Evolutionary conservation across 2,113 vertebrate species (phyloP).

Genomic region (Eretmochelys imbricata): DNA sequence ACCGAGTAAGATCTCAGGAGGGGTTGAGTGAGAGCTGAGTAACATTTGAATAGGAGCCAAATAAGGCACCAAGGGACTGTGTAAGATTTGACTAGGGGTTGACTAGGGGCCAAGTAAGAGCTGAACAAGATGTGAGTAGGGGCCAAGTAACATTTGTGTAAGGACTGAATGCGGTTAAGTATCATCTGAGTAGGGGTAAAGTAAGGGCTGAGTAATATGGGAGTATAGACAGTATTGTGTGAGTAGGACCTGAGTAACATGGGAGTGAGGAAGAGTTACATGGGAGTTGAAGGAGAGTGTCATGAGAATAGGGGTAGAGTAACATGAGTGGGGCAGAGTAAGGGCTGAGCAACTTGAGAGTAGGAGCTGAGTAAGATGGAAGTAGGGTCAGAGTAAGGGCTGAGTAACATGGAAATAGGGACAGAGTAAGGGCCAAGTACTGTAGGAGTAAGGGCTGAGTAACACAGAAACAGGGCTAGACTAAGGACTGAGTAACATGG

Average conservation of each 20-base stretch:
- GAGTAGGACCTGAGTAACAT: not conserved
- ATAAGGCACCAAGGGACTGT: not conserved
- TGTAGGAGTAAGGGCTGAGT: not conserved
- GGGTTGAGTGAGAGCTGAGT: not conserved
- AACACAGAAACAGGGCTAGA: not conserved
- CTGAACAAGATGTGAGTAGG: not conserved
- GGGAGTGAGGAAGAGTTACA: no score
- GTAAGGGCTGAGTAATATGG: not conserved
- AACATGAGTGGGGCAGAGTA: not conserved
- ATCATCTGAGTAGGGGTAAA: not conserved
- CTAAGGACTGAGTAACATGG: not conserved
- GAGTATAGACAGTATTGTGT: no score
- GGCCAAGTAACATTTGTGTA: not conserved
- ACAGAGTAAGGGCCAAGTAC: not conserved
- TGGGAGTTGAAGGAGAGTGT: not conserved
- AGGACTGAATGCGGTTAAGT: not conserved
- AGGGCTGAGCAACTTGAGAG: not conserved
- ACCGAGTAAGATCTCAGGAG: not conserved
- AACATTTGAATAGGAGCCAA: not conserved
- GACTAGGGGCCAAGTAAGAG: not conserved
- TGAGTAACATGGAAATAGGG: not conserved
- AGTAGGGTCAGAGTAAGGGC: not conserved
- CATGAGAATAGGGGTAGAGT: not conserved
- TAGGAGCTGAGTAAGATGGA: no score
- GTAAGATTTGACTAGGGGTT: not conserved